Evolutionary conservation across 2,888 invertebrate species (phyloP), one percentile per base, ranked within the genome.

Genomic region (Seladonia tumulorum): DNA sequence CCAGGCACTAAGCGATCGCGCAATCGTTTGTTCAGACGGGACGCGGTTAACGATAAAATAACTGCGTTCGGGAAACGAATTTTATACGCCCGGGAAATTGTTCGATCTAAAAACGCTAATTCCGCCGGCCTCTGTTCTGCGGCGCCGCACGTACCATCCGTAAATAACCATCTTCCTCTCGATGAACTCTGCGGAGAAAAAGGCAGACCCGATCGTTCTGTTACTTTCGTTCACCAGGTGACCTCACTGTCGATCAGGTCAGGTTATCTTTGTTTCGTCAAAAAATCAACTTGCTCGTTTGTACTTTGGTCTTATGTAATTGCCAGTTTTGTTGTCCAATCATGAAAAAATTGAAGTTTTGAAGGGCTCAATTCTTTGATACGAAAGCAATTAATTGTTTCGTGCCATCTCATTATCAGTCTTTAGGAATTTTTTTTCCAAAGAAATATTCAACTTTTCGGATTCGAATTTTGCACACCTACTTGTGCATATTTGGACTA

Each of bases 51-150:
- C 85, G 85, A 85, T 85, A 85, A 85, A 85, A 72, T 85, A 79
- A 85, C 84, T 74, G 72, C 79, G 71, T 14, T 25, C 66, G 85
- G 72, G 47, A 85, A 85, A 85, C 75, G 79, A 76, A 85, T 79
- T 85, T 85, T 85, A 76, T 85, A 66, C 79, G 72, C 60, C 71
- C 75, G 79, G 79, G 57, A 85, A 85, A 85, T 85, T 85, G 72
- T 85, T 85, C 79, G 60, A 85, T 85, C 85, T 85, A 49, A 66
- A 84, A 79, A 76, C 76, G 76, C 72, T 85, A 85, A 85, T 85
- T 85, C 76, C 75, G 35, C 7, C 16, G 35, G 35, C 7, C 18
- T 18, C 73, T 83, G 53, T 71, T 84, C 66, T 29, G n/a, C 84
- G 76, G 42, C 47, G 75, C 63, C 35, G 70, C 72, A 12, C 66